Percentiles rank a stretch among this genome's conserved stretches.
These are phyloP conservation scores for Cheirogaleus medius DNA, from an alignment of 2,113 vertebrate genomes.

Conservation along the genomic window DNA sequence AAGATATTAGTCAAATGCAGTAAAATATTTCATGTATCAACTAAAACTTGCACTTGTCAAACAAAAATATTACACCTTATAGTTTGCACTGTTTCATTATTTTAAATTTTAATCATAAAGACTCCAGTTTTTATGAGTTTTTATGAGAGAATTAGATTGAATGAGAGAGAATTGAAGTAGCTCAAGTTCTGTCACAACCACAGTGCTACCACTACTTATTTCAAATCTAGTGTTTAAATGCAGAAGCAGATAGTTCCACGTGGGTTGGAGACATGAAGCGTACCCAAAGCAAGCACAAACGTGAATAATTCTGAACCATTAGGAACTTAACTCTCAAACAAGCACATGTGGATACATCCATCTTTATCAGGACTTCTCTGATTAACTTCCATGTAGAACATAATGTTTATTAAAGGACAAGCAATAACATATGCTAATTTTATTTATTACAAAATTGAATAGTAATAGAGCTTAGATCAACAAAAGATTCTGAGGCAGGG, in stretches of 20 bases:
- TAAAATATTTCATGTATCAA: not conserved
- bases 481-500: not conserved
- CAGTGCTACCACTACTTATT: not conserved
- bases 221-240: not conserved
- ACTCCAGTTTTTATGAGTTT: not conserved
- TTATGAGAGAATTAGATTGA: not conserved
- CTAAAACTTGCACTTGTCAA: not conserved
- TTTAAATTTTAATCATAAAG: constrained; percentile 25
- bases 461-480: constrained; percentile 1
- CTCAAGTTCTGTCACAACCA: not conserved
- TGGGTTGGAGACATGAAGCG: accelerated
- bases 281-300: not conserved
- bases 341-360: accelerated
- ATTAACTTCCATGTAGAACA: not conserved
- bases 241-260: not conserved
- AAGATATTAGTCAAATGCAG: not conserved
- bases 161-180: not conserved
- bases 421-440: not conserved
- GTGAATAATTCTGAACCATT: not conserved
- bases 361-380: not conserved
- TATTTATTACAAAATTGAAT: not conserved
- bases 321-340: not conserved
- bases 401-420: not conserved
- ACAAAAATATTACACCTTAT: not conserved
- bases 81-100: not conserved